Evolutionary conservation across 1,140 invertebrate species (phyloP).

Genomic region (Saxidomus purpurata): DNA sequence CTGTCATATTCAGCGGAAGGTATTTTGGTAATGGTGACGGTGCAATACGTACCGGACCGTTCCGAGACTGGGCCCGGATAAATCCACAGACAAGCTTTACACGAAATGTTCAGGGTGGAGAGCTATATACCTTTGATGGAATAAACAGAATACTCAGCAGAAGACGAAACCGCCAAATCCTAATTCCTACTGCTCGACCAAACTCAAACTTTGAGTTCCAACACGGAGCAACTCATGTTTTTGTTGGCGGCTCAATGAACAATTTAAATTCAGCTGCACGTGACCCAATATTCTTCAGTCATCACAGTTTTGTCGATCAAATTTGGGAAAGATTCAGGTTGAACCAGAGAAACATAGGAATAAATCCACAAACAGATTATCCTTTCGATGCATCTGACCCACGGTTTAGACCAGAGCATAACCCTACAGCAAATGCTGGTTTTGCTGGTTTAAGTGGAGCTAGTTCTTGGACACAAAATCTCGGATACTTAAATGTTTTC

Average conservation of each 20-base stretch:
- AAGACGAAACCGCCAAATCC: constrained; percentile 64
- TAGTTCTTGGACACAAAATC: constrained; percentile 45
- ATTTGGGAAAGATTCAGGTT: constrained; percentile 80
- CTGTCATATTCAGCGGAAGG: constrained; percentile 81
- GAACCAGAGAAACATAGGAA: constrained; percentile 59
- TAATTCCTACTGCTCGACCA: constrained; percentile 59
- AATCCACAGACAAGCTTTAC: constrained; percentile 23
- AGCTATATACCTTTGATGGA: constrained; percentile 50
- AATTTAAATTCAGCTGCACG: constrained; percentile 79
- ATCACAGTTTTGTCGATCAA: constrained; percentile 86
- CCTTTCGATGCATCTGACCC: constrained; percentile 34
- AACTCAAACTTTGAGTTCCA: constrained; percentile 76
- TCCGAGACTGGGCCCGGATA: constrained; percentile 59
- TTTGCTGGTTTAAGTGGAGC: constrained; percentile 68
- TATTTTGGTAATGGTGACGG: constrained; percentile 85
- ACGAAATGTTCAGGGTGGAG: constrained; percentile 61
- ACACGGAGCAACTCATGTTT: constrained; percentile 77
- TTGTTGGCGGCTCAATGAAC: constrained; percentile 78
- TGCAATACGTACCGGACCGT: constrained; percentile 83
- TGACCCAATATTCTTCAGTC: constrained; percentile 86
- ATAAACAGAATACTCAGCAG: constrained; percentile 63
- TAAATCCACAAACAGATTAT: constrained; percentile 69
- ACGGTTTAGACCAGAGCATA: constrained; percentile 52
- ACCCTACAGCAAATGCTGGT: constrained; percentile 63
- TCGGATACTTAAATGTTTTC: constrained; percentile 73